phyloP scores from a whole-genome alignment of 2,113 vertebrate genomes.

The Irena cyanogastra region DNA sequence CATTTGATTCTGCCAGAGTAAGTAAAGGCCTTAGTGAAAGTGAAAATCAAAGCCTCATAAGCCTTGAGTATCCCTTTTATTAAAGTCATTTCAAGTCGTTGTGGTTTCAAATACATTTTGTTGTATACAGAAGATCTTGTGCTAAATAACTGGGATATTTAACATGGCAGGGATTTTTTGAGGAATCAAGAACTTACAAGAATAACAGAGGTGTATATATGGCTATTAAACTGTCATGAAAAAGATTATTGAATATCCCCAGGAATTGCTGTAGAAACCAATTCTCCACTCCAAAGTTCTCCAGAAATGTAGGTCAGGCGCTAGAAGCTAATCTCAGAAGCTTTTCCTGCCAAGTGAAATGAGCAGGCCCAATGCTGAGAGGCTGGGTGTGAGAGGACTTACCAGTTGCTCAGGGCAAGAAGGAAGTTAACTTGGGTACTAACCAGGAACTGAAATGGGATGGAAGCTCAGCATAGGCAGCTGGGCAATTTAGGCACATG shows the following conservation, averaged over 20 bases:
- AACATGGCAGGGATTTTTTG: neutral
- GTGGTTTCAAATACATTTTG: conserved; percentile 1
- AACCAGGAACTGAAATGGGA: neutral
- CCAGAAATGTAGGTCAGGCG: neutral
- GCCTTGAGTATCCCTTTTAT: neutral
- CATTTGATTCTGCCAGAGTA: neutral
- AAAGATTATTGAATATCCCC: neutral
- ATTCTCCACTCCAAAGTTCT: neutral
- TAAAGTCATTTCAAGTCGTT: neutral
- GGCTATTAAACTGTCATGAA: neutral
- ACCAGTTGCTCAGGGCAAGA: neutral
- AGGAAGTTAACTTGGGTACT: neutral
- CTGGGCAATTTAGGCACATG: neutral
- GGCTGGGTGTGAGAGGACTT: neutral
- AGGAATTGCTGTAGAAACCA: neutral
- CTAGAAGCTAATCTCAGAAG: neutral
- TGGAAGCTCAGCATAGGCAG: neutral
- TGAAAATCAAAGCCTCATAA: conserved; percentile 28
- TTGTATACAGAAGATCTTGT: neutral
- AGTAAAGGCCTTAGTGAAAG: neutral
- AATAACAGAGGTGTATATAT: neutral
- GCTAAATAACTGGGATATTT: conserved; percentile 8
- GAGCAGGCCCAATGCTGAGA: neutral
- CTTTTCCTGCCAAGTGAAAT: neutral
- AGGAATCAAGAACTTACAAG: neutral